Percentiles rank a stretch among this genome's conserved stretches.
These are phyloP conservation scores for Andrena fulva DNA, from an alignment of 2,888 invertebrate species.

Conservation along the genomic window DNA sequence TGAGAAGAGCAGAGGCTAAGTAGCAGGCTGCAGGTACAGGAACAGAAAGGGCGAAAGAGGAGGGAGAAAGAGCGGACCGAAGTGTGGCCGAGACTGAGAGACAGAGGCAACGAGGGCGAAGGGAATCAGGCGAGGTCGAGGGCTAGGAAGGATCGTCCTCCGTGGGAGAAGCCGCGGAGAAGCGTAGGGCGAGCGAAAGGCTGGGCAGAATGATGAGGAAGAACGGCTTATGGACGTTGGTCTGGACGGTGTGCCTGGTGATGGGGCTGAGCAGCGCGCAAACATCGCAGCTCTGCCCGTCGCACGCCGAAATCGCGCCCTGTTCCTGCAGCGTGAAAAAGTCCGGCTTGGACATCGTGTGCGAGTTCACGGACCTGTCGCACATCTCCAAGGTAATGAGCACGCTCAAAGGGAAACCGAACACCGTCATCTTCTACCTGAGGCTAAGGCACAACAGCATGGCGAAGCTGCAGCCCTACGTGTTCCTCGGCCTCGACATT, in stretches of 20 bases:
- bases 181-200: neutral
- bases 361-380: slow-evolving; percentile 93
- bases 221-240: slow-evolving; percentile 53
- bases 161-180: neutral
- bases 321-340: slow-evolving; percentile 95
- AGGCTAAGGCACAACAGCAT: slow-evolving; percentile 94
- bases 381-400: slow-evolving; percentile 94
- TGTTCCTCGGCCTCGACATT: slow-evolving; percentile 94
- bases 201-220: slow-evolving; percentile 57
- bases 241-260: slow-evolving; percentile 60
- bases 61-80: slow-evolving; percentile 30
- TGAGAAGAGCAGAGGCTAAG: slow-evolving; percentile 74
- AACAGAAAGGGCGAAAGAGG: slow-evolving; percentile 55
- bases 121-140: slow-evolving; percentile 26
- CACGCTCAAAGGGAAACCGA: slow-evolving; percentile 91
- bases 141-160: neutral
- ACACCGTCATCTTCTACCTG: slow-evolving; percentile 93
- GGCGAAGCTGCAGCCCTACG: slow-evolving; percentile 93
- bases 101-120: slow-evolving; percentile 26
- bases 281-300: slow-evolving; percentile 85
- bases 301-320: slow-evolving; percentile 90
- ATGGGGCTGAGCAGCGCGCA: slow-evolving; percentile 59
- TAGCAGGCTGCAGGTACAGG: slow-evolving; percentile 73
- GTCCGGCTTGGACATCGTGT: slow-evolving; percentile 94
- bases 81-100: slow-evolving; percentile 30